Percentiles rank a stretch among this genome's conserved stretches.
Conservation (phyloP, 2,113 vertebrate species). For the Dermatemys mawii region DNA sequence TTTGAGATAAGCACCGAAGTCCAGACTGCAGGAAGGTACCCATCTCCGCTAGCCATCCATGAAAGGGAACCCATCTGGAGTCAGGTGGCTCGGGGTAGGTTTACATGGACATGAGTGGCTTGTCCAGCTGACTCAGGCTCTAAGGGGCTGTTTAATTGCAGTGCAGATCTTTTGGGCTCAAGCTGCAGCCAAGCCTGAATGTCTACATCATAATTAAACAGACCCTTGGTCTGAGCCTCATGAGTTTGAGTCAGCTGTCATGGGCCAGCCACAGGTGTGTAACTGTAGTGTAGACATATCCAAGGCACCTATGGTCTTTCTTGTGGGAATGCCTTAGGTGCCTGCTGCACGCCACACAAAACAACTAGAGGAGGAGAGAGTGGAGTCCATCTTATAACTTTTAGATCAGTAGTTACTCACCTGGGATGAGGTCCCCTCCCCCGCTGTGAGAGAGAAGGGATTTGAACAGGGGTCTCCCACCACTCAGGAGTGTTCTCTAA, state of each 20-base stretch:
- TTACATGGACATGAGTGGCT: neutral
- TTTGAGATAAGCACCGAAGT: neutral
- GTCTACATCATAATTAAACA: neutral
- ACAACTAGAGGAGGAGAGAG: neutral
- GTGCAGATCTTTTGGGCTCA: neutral
- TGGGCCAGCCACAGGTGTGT: neutral
- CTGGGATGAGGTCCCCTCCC: neutral
- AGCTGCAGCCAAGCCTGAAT: neutral
- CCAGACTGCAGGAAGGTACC: neutral
- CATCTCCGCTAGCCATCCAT: neutral
- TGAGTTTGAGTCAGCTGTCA: neutral
- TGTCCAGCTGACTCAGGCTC: neutral
- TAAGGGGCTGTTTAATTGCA: neutral
- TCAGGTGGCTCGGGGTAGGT: neutral
- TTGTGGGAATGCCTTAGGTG: neutral
- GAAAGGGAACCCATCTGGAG: neutral
- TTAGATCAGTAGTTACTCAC: neutral
- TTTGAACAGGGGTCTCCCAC: neutral
- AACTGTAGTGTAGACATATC: neutral
- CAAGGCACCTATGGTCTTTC: neutral
- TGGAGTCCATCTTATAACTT: neutral
- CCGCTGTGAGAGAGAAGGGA: too few relatives aligned
- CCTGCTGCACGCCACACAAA: neutral
- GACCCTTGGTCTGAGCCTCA: neutral
- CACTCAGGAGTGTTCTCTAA: neutral